Conservation (phyloP, 2,888 invertebrate genomes). For the Caenorhabditis auriculariae region DNA sequence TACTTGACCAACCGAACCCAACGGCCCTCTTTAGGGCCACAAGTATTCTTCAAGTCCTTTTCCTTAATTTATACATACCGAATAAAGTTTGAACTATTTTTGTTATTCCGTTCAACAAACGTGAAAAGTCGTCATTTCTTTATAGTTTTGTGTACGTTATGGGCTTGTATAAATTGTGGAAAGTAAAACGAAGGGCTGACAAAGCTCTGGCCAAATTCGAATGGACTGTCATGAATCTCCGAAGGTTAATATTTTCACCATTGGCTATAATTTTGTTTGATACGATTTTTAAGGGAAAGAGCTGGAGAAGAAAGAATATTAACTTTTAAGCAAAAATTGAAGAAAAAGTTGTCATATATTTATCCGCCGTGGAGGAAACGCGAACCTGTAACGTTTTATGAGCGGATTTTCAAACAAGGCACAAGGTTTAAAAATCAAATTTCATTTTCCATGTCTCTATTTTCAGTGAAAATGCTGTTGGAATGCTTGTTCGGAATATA, state of each 20-base stretch:
- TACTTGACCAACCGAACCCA: conserved; percentile 22
- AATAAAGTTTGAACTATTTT: too few relatives aligned
- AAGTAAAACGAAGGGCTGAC: conserved; percentile 17
- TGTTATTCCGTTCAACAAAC: too few relatives aligned
- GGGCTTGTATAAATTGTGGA: conserved; percentile 22
- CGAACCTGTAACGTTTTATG: conserved; percentile 10
- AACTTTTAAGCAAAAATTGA: conserved; percentile 7
- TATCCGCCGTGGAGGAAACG: conserved; percentile 25
- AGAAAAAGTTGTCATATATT: conserved; percentile 7
- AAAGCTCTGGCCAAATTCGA: conserved; percentile 15
- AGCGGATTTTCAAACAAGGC: conserved; percentile 13
- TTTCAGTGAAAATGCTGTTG: conserved; percentile 15
- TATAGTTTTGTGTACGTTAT: conserved; percentile 4
- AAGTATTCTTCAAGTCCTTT: too few relatives aligned
- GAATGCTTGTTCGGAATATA: conserved; percentile 21
- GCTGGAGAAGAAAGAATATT: conserved; percentile 14
- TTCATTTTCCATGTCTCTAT: neutral
- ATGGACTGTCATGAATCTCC: conserved; percentile 19
- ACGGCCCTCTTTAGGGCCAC: conserved; percentile 47
- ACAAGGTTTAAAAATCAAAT: conserved; percentile 8
- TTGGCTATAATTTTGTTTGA: neutral
- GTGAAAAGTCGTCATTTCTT: too few relatives aligned
- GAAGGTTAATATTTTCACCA: conserved; percentile 7
- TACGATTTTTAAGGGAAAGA: conserved; percentile 9
- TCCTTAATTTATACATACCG: too few relatives aligned